These are phyloP conservation scores for Drosophila histrio DNA, from an alignment of 2,888 invertebrate genomes.

Conservation along the genomic window DNA sequence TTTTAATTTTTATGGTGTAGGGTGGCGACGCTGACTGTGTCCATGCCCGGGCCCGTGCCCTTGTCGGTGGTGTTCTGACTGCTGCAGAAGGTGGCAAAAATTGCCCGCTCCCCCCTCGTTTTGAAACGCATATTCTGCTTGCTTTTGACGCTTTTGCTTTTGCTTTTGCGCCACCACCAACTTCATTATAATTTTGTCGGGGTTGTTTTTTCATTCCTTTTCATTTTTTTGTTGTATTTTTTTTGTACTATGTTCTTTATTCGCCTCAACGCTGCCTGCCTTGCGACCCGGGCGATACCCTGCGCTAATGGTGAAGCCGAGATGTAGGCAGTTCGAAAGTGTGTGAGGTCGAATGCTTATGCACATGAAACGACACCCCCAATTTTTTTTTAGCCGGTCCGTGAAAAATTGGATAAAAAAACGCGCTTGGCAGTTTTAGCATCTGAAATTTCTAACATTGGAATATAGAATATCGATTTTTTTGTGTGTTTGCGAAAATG, in stretches of 20 bases:
- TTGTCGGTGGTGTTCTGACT: conserved; percentile 52
- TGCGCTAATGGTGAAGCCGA: conserved; percentile 25
- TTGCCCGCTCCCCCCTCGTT: conserved; percentile 46
- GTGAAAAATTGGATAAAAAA: conserved; percentile 75
- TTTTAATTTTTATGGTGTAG: conserved; percentile 64
- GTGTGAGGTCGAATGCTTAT: conserved; percentile 2
- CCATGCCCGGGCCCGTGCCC: conserved; percentile 11
- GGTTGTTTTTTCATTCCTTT: conserved; percentile 72
- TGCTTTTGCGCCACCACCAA: conserved; percentile 69
- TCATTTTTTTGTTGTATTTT: conserved; percentile 42
- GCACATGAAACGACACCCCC: conserved; percentile 62
- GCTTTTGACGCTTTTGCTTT: conserved; percentile 23
- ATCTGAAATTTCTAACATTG: conserved; percentile 75
- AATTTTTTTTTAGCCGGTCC: conserved; percentile 61
- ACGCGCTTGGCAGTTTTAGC: conserved; percentile 72
- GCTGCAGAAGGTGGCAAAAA: conserved; percentile 71
- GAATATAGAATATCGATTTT: conserved; percentile 79
- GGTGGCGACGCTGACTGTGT: conserved; percentile 51
- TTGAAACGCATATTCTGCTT: conserved; percentile 57
- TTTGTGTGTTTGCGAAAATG: conserved; percentile 59
- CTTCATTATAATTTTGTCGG: conserved; percentile 79
- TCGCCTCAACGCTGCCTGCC: neutral
- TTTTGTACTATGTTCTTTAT: conserved; percentile 32
- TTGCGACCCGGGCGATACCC: conserved; percentile 40
- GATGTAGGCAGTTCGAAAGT: conserved; percentile 27